Evolutionary conservation across 2,888 invertebrate species (phyloP), one percentile per base, ranked within the genome.

Genomic region (Drosophila mercatorum): DNA sequence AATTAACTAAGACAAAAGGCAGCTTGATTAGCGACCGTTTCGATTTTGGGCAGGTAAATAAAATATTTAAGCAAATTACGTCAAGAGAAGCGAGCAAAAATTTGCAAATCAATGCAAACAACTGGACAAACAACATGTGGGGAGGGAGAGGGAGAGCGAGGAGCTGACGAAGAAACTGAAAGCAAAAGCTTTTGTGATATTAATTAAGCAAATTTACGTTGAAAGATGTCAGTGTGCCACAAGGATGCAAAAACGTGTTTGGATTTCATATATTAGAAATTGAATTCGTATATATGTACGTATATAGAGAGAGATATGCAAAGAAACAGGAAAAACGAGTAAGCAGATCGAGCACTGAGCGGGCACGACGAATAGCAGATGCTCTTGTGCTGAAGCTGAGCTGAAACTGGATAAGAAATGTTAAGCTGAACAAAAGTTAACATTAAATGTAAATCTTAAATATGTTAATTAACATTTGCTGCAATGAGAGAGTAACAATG

Each of bases 221-320:
- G 47, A 89, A 84, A 89, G 90, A 85, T 89, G 84, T 85, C 88
- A 85, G 84, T 85, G 89, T 85, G 84, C 85, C 84, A 85, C 85
- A 85, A 85, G 84, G 89, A 85, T 85, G 88, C 77, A 59, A 75
- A 79, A 81, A 76, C 76, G 60, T 77, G 77, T 83, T 87, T 72
- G 34, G 51, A 80, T 83, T 79, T 86, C 68, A 58, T 80, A 69
- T 76, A 84, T 84, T 88, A 88, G 89, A 84, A 77, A 87, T 84
- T 81, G 72, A 69, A 73, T 77, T 81, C 46, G 70, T 68, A 59
- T 58, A 46, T 49, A 71, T 75, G 64, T 71, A 76, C 44, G 22
- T 22, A 22, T 22, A 22, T 22, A 22, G 22, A 22, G 22, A 64
- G 63, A 66, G 63, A 70, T 67, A 62, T 71, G 72, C 68, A 71